Conservation (phyloP, 64 coral and sea anemone species). For the Montipora capricornis region DNA sequence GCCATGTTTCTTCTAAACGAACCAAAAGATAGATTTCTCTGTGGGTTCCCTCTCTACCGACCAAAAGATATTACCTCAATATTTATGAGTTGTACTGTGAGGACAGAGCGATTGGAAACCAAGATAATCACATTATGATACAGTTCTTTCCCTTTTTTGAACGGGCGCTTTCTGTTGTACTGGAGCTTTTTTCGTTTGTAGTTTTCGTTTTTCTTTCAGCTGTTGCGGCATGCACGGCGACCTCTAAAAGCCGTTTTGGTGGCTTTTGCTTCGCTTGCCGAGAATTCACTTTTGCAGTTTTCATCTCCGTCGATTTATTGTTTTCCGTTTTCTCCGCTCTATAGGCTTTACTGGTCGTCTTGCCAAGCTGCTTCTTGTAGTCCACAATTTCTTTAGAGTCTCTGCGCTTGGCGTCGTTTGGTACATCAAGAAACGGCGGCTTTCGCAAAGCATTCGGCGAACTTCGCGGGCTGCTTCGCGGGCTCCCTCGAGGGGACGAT, state of each 20-base stretch:
- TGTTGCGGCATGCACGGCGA: neutral
- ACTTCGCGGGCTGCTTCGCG: constrained; percentile 40
- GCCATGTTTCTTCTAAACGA: neutral
- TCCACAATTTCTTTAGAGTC: constrained; percentile 44
- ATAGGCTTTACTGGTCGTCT: constrained; percentile 13
- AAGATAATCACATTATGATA: constrained; percentile 51
- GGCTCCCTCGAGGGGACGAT: constrained; percentile 15
- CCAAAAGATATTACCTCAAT: neutral
- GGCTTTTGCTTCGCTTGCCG: neutral
- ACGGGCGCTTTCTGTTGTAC: neutral
- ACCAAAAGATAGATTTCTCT: neutral
- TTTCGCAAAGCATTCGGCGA: constrained; percentile 27
- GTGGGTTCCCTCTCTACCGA: neutral
- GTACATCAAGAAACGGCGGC: constrained; percentile 16
- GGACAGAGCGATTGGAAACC: constrained; percentile 21
- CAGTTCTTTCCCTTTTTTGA: constrained; percentile 37
- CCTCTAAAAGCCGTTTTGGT: constrained; percentile 28
- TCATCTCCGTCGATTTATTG: neutral
- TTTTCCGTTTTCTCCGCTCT: neutral
- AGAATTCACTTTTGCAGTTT: neutral
- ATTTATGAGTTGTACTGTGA: constrained; percentile 10
- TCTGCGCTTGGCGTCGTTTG: constrained; percentile 5
- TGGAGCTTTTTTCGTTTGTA: constrained; percentile 1
- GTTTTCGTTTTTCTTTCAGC: constrained; percentile 32
- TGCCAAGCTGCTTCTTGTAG: constrained; percentile 10